A percentile compares a stretch with the other conserved stretches of the same genome.
phyloP scores from a whole-genome alignment of 2,113 vertebrate species.

The Nothobranchius kuhntae region DNA sequence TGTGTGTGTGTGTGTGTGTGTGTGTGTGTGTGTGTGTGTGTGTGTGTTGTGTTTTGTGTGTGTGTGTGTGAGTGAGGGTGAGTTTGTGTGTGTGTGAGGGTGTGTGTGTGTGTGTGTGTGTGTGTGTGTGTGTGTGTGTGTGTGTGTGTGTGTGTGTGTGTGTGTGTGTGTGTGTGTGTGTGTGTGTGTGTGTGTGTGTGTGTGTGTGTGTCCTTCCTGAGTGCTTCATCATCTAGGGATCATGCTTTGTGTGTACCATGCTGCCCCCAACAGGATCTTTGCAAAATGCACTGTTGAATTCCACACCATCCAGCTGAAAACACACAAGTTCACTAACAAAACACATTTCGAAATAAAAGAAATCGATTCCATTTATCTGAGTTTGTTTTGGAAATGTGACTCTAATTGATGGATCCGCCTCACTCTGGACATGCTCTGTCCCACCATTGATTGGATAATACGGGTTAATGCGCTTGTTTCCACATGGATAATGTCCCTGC shows the following conservation, averaged over 20 bases:
- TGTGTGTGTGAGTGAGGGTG: slow-evolving; percentile 17
- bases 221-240: slow-evolving; percentile 48
- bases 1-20: too few species aligned
- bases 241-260: slow-evolving; percentile 73
- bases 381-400: slow-evolving; percentile 5
- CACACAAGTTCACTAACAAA: slow-evolving; percentile 24
- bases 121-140: slow-evolving; percentile 19
- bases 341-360: neutral
- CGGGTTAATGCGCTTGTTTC: slow-evolving; percentile 60
- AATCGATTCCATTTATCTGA: slow-evolving; percentile 3
- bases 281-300: slow-evolving; percentile 41
- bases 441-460: slow-evolving; percentile 62
- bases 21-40: neutral
- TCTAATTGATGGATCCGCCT: slow-evolving; percentile 26
- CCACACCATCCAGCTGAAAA: slow-evolving; percentile 23
- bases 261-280: slow-evolving; percentile 78
- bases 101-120: too few species aligned
- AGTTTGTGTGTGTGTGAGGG: too few species aligned
- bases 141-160: too few species aligned
- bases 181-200: neutral
- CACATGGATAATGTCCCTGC: slow-evolving; percentile 56
- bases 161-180: too few species aligned
- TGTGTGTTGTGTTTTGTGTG: neutral
- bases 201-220: slow-evolving; percentile 26
- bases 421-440: slow-evolving; percentile 27